Evolutionary conservation across 2,888 invertebrate species (phyloP).

Genomic region (Ophioninae sp.): DNA sequence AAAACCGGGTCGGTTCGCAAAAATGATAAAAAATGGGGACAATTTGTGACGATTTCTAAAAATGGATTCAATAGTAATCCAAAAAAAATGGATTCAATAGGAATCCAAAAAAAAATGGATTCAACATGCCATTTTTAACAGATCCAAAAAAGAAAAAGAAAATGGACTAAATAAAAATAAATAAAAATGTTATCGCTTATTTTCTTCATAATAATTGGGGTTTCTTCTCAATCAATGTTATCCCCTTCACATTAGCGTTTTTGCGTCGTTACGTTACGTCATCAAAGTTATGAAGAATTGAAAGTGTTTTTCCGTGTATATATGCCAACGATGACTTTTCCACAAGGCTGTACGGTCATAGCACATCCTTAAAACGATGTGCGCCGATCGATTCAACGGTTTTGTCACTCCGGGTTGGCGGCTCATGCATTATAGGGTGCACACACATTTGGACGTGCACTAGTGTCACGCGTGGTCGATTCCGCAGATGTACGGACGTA

Average conservation of each 20-base stretch:
- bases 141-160: too few species aligned
- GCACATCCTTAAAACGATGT: conserved; percentile 52
- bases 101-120: too few species aligned
- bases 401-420: conserved; percentile 41
- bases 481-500: background rate
- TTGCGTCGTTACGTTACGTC: background rate
- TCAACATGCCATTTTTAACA: too few species aligned
- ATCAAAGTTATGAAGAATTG: background rate
- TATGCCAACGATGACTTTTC: background rate
- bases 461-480: conserved; percentile 33
- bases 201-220: too few species aligned
- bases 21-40: too few species aligned
- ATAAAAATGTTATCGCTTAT: too few species aligned
- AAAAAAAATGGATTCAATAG: too few species aligned
- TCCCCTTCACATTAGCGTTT: background rate
- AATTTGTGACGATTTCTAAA: too few species aligned
- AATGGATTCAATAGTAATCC: too few species aligned
- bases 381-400: conserved; percentile 54
- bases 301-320: background rate
- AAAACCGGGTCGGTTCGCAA: too few species aligned
- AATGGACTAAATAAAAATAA: too few species aligned
- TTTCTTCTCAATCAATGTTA: too few species aligned
- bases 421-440: conserved; percentile 34
- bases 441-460: conserved; percentile 12
- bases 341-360: conserved; percentile 2